Evolutionary conservation across 2,797 vertebrate genomes (phyloP).

Genomic region (Lycodopsis pacificus): DNA sequence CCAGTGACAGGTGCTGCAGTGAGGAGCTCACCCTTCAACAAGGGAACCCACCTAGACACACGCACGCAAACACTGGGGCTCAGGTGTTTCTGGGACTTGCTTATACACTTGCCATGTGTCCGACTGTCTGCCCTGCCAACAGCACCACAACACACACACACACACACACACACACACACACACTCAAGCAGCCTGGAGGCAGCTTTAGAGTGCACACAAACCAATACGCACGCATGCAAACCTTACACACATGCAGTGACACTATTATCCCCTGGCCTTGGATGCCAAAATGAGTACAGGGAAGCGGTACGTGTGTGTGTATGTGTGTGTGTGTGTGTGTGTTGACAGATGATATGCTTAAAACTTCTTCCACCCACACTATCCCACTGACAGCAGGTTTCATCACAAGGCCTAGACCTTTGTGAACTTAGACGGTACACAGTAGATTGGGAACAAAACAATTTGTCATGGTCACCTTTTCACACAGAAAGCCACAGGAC

Average conservation of each 20-base stretch:
- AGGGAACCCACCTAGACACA: constrained; percentile 49
- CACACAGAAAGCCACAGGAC: constrained; percentile 27
- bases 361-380: constrained; percentile 76
- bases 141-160: constrained; percentile 45
- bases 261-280: constrained; percentile 73
- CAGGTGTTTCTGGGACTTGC: constrained; percentile 76
- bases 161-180: constrained; percentile 6
- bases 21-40: constrained; percentile 63
- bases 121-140: constrained; percentile 68
- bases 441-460: constrained; percentile 69
- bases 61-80: constrained; percentile 55
- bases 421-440: constrained; percentile 63
- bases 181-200: constrained; percentile 53
- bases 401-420: constrained; percentile 69
- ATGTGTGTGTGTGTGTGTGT: constrained; percentile 28
- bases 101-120: constrained; percentile 71
- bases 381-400: constrained; percentile 73
- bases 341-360: constrained; percentile 73
- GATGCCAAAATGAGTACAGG: constrained; percentile 66
- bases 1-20: constrained; percentile 64
- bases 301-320: constrained; percentile 5
- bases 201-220: constrained; percentile 42
- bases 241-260: constrained; percentile 62
- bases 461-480: constrained; percentile 66
- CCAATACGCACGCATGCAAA: constrained; percentile 48